Evolutionary conservation across 2,888 invertebrate genomes (phyloP).

Genomic region (Clivina fossor): DNA sequence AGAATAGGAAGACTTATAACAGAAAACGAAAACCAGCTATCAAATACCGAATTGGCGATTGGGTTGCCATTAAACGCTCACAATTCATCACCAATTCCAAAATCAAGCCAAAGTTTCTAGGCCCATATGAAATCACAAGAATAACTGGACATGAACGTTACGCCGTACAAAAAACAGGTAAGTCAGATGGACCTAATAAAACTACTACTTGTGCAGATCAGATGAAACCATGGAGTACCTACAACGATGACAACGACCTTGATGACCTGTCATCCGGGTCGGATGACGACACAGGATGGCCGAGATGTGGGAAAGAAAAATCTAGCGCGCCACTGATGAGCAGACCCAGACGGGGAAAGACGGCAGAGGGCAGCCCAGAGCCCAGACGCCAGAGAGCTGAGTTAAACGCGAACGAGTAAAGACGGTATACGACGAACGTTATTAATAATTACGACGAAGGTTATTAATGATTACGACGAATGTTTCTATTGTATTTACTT

Average conservation of each 20-base stretch:
- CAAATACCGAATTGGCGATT: conserved; percentile 38
- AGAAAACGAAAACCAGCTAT: conserved; percentile 32
- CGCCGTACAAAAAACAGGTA: conserved; percentile 40
- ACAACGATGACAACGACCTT: neutral
- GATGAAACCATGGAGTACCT: conserved; percentile 38
- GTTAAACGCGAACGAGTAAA: no score
- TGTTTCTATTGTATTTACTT: no score
- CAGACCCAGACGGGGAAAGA: no score
- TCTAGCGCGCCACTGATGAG: no score
- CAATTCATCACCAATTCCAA: conserved; percentile 45
- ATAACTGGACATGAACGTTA: conserved; percentile 43
- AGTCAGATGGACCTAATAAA: conserved; percentile 37
- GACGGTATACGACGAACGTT: no score
- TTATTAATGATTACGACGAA: no score
- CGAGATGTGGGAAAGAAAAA: no score
- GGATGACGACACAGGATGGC: no score
- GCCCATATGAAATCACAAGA: conserved; percentile 43
- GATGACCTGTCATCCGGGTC: no score
- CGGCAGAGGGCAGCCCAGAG: no score
- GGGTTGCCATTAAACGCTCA: conserved; percentile 45
- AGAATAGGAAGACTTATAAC: conserved; percentile 32
- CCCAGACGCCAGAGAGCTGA: no score
- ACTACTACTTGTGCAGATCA: conserved; percentile 40
- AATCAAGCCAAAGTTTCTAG: conserved; percentile 44
- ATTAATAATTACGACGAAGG: no score